phyloP scores from a whole-genome alignment of 2,888 invertebrate genomes.

The Campoletis raptor region DNA sequence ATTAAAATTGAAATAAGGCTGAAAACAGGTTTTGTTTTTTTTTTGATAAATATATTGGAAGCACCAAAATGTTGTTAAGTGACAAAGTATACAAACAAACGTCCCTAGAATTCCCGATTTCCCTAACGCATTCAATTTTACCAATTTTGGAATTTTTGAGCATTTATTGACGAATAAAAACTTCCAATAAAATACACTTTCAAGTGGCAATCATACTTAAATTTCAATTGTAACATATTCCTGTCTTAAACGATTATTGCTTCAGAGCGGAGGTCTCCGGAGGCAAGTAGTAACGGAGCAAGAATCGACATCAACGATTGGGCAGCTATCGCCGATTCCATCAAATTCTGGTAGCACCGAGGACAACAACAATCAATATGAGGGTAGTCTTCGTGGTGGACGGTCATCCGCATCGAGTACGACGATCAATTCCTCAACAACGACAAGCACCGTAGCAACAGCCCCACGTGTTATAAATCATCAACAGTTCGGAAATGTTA shows the following conservation, averaged over 20 bases:
- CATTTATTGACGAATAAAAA: no score
- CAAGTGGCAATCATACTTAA: no score
- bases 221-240: neutral
- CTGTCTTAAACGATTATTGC: neutral
- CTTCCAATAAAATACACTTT: no score
- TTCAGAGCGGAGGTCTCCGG: conserved; percentile 79
- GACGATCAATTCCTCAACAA: conserved; percentile 59
- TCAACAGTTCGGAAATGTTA: conserved; percentile 89
- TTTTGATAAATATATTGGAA: no score
- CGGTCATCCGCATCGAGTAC: conserved; percentile 85
- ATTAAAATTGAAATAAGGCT: no score
- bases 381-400: conserved; percentile 84
- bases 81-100: no score
- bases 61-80: no score
- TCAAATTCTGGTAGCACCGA: conserved; percentile 72
- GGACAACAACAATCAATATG: conserved; percentile 83
- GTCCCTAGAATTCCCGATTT: no score
- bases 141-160: no score
- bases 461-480: conserved; percentile 91
- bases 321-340: conserved; percentile 62
- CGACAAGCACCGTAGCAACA: conserved; percentile 84
- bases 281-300: conserved; percentile 78
- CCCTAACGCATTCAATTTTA: no score
- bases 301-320: conserved; percentile 75
- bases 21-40: no score